Conservation (phyloP, 2,113 vertebrate species). For the Heteronetta atricapilla region DNA sequence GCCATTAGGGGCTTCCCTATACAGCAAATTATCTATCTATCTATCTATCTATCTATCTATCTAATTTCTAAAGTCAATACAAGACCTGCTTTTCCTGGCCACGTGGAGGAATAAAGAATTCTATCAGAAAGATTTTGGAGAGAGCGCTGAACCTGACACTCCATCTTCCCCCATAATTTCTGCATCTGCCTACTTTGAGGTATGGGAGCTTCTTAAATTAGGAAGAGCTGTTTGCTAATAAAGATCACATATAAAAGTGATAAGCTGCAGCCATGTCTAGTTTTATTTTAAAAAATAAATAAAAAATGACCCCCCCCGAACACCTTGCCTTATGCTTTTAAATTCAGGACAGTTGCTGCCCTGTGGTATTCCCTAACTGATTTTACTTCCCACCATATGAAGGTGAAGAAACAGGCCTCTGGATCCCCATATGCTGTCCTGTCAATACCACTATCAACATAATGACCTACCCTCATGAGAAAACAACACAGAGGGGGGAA, state of each 20-base stretch:
- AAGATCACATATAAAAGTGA: background rate
- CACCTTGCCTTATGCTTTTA: background rate
- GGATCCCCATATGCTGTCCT: background rate
- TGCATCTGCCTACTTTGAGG: background rate
- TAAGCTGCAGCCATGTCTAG: background rate
- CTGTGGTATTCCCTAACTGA: background rate
- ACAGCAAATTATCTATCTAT: background rate
- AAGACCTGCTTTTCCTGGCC: background rate
- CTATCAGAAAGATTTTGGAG: background rate
- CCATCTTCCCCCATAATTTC: background rate
- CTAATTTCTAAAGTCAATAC: background rate
- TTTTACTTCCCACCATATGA: background rate
- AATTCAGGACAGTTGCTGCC: slow-evolving; percentile 13
- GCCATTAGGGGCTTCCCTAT: background rate
- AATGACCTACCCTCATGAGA: background rate
- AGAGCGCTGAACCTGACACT: background rate
- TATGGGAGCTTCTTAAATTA: background rate
- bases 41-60: background rate
- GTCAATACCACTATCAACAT: slow-evolving; percentile 12
- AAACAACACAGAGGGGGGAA: slow-evolving; percentile 15
- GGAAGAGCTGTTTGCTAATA: background rate
- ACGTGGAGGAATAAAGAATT: background rate
- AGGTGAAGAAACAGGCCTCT: background rate
- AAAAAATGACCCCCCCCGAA: background rate
- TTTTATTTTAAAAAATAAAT: background rate